Evolutionary conservation across 2,888 invertebrate species (phyloP).

Genomic region (Asteroscopus sphinx): DNA sequence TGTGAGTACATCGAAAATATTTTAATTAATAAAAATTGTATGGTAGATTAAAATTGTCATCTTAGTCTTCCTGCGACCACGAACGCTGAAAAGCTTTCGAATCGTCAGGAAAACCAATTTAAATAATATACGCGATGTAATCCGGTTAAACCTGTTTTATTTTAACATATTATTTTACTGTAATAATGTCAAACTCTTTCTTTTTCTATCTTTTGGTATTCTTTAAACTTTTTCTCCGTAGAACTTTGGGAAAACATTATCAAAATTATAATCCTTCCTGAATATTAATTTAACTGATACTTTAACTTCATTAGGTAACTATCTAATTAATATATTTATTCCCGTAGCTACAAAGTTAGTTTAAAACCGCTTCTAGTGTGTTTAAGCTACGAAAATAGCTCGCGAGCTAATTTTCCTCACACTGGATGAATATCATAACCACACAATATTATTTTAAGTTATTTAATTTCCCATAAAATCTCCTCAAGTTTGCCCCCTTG

Average conservation of each 20-base stretch:
- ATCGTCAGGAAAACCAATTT: too few relatives aligned
- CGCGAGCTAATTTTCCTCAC: slow-evolving; percentile 11
- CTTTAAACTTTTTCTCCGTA: slow-evolving; percentile 3
- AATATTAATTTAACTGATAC: slow-evolving; percentile 16
- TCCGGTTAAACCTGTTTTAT: too few relatives aligned
- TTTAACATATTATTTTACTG: too few relatives aligned
- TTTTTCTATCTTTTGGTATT: neutral
- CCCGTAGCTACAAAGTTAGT: slow-evolving; percentile 40
- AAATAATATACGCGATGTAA: too few relatives aligned
- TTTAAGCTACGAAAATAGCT: slow-evolving; percentile 39
- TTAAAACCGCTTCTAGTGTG: slow-evolving; percentile 37
- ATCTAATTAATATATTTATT: slow-evolving; percentile 37
- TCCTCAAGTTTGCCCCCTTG: too few relatives aligned
- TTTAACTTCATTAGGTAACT: slow-evolving; percentile 22
- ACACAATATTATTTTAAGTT: neutral
- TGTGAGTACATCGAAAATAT: too few relatives aligned
- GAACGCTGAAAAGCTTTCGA: too few relatives aligned
- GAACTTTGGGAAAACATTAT: slow-evolving; percentile 25
- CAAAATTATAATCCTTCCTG: slow-evolving; percentile 17
- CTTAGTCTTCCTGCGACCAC: too few relatives aligned
- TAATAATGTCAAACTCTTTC: too few relatives aligned
- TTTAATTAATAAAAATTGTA: too few relatives aligned
- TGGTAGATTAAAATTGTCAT: too few relatives aligned
- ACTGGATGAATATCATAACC: slow-evolving; percentile 8
- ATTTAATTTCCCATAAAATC: neutral